Evolutionary conservation across 1,140 invertebrate genomes (phyloP).

Genomic region (Aphis gossypii): DNA sequence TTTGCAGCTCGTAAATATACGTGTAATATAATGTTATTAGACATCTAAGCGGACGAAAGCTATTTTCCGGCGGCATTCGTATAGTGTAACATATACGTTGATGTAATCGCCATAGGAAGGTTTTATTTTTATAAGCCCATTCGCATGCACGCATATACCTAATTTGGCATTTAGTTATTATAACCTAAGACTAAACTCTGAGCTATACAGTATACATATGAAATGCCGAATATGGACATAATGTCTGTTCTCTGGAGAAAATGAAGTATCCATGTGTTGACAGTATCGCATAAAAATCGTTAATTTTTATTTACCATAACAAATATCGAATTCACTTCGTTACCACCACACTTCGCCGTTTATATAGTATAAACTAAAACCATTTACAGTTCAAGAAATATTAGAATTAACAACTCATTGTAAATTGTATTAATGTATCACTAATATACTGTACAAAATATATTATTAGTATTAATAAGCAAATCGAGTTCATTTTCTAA

Average conservation of each 20-base stretch:
- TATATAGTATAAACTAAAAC: not conserved
- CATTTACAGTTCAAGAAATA: not conserved
- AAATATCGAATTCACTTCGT: not conserved
- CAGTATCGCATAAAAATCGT: not conserved
- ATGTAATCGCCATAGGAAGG: not conserved
- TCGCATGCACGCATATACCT: not conserved
- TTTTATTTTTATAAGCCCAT: not conserved
- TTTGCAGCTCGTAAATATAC: not conserved
- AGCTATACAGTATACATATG: not conserved
- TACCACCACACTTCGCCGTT: not conserved
- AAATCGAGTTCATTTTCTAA: not conserved
- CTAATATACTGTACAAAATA: not conserved
- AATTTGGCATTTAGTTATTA: not conserved
- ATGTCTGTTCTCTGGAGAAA: too few species aligned
- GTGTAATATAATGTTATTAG: not conserved
- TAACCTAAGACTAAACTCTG: not conserved
- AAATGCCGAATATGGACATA: not conserved
- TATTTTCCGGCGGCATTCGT: not conserved
- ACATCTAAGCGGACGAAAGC: not conserved
- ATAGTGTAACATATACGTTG: not conserved
- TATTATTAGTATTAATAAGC: not conserved
- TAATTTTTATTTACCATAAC: not conserved
- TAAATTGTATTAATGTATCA: not conserved
- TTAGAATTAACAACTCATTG: not conserved
- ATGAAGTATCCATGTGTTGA: not conserved